Evolutionary conservation across 2,113 vertebrate genomes (phyloP), one percentile per base, ranked within the genome.

Genomic region (Sceloporus tristichus): DNA sequence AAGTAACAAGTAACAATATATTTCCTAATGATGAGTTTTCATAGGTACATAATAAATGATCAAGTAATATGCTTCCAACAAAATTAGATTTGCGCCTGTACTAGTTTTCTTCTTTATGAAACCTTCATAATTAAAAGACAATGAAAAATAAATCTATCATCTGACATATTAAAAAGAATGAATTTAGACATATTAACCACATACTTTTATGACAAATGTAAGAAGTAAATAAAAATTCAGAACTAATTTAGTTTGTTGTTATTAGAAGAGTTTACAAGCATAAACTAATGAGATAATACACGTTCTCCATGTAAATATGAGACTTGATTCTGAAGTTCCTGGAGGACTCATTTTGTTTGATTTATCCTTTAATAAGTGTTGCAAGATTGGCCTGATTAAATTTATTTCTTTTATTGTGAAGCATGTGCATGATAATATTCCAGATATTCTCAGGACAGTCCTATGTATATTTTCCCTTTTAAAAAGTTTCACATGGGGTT

Each of bases 1-100:
- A 23, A 83, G 76, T 90, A 84, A 85, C 5, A 81, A 87, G 76
- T 90, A 84, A 85, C 5, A 81, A 87, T 34, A 11, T 9, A 13
- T 76, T 76, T 56, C 73, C 48, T 40, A 14, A 38, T 65, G 0
- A 25, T 1, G 9, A 83, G 38, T 38, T 85, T 81, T 59, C 71
- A 48, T 21, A 91, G 84, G 65, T 25, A 62, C 11, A 68, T n/a
- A 85, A 23, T 74, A 87, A 90, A 23, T 9, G 74, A 2, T 3
- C 88, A 82, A 83, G 25, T 74, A 70, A 42, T 56, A 21, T 83
- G 9, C 9, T 56, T 48, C 19, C 89, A 11, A 16, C 85, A 84
- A 88, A 90, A 87, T 85, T 18, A 85, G 59, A 9, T 90, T 90
- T 93, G 75, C 68, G 21, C 40, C 29, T 81, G 11, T 81, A 53